Conservation (phyloP, 2,113 vertebrate genomes). For the Euleptes europaea region DNA sequence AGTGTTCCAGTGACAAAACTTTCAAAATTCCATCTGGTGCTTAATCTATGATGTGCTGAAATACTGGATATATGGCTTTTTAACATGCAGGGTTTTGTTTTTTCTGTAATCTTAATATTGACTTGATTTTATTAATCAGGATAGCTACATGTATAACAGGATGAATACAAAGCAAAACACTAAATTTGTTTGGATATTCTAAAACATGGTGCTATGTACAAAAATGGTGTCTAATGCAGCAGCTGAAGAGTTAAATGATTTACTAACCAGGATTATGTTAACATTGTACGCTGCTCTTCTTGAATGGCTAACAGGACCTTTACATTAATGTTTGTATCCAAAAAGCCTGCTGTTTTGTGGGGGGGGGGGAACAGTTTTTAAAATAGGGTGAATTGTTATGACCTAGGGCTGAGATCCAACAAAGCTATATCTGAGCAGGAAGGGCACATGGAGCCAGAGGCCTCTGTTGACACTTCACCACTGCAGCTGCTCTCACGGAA, state of each 20-base stretch:
- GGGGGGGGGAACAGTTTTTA: constrained; percentile 39
- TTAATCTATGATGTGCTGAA: constrained; percentile 83
- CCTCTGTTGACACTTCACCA: neutral
- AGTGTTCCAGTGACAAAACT: constrained; percentile 73
- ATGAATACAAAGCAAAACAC: constrained; percentile 78
- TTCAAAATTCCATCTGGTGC: constrained; percentile 88
- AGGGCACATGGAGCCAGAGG: neutral
- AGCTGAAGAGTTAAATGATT: constrained; percentile 80
- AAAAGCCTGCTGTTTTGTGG: constrained; percentile 62
- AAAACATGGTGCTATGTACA: constrained; percentile 89
- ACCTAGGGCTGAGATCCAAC: constrained; percentile 37
- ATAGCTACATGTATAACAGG: constrained; percentile 67
- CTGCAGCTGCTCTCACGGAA: neutral
- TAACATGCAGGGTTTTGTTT: constrained; percentile 69
- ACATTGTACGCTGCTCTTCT: constrained; percentile 64
- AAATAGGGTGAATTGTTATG: constrained; percentile 64
- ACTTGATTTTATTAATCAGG: constrained; percentile 77
- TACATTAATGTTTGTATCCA: constrained; percentile 68
- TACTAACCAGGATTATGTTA: constrained; percentile 66
- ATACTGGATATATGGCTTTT: constrained; percentile 89
- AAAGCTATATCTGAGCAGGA: neutral
- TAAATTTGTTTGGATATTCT: constrained; percentile 84
- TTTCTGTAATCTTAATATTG: constrained; percentile 77
- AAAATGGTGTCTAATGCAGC: constrained; percentile 79
- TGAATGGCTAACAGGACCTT: constrained; percentile 58